Evolutionary conservation across 1,140 invertebrate genomes (phyloP), one percentile per base, ranked within the genome.

Genomic region (Venustaconcha ellipsiformis): DNA sequence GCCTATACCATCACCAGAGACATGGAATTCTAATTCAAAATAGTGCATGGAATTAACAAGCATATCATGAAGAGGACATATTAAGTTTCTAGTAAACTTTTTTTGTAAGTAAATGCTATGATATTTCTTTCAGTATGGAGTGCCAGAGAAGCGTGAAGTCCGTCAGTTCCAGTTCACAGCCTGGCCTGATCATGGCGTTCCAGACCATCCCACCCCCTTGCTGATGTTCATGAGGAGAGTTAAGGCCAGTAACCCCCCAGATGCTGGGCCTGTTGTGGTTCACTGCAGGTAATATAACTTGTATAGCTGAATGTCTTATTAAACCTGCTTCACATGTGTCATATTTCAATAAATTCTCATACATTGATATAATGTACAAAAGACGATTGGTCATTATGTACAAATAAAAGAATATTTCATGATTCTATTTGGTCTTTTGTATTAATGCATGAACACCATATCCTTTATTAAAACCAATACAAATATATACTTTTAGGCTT

Each of bases 161-260:
- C 96, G 97, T 81, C 99, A 99, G 89, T 92, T 99, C 69, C 98
- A 99, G 90, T 99, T 99, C 87, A 99, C 98, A 0, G 97, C 97
- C 5, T 99, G 99, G 99, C 99, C 99, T 0, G 98, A 99, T 90
- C 98, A 99, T 86, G 98, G 98, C 0, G 97, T 99, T 0, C 98
- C 98, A 1, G 97, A 99, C 87, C 97, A 99, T 91, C 97, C 99
- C 0, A 98, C 98, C 0, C 97, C 98, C 1, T 98, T 99, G 91
- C 92, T 99, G 57, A 97, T 98, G 91, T 99, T 99, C 91, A 92
- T 99, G 80, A 93, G 96, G 60, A 93, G 98, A 67, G 97, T 99
- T 5, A 94, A 95, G 79, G 94, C 87, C 20, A 82, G 83, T 65
- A 99, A 99, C 84, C 95, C 96, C 11, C 91, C 93, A 1, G 97